These are phyloP conservation scores for Todiramphus chloris DNA, from an alignment of 2,113 vertebrate genomes.

Conservation along the genomic window DNA sequence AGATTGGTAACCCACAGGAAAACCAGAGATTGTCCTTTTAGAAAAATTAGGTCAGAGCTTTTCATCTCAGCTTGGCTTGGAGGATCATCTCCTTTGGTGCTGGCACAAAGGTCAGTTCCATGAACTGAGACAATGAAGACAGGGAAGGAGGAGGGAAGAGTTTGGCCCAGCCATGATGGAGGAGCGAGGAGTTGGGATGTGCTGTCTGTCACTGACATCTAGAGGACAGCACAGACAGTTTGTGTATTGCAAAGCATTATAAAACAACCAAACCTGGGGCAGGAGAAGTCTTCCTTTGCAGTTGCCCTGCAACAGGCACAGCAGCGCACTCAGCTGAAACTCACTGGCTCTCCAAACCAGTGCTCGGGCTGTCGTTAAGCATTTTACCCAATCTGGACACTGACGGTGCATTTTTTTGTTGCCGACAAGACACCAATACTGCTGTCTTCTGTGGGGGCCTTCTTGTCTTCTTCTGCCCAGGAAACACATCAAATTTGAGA, in stretches of 20 bases:
- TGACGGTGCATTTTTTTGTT: neutral
- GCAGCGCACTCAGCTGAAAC: neutral
- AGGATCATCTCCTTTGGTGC: neutral
- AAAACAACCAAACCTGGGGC: neutral
- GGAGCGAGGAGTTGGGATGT: neutral
- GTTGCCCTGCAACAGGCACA: fast-evolving
- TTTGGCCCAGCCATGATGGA: fast-evolving
- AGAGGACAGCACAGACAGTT: neutral
- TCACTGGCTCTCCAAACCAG: neutral
- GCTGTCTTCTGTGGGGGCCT: neutral
- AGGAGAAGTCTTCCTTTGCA: neutral
- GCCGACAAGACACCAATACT: neutral
- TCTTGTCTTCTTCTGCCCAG: neutral
- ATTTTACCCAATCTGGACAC: neutral
- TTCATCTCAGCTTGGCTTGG: neutral
- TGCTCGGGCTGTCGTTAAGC: neutral
- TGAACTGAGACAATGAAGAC: neutral
- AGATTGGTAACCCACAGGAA: fast-evolving
- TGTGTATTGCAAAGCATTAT: neutral
- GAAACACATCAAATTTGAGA: neutral
- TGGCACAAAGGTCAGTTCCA: neutral
- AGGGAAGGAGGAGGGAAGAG: neutral
- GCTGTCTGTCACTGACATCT: conserved; percentile 57
- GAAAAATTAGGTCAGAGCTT: neutral
- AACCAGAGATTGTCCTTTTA: neutral